phyloP scores from a whole-genome alignment of 2,113 vertebrate genomes.

The Egretta garzetta region DNA sequence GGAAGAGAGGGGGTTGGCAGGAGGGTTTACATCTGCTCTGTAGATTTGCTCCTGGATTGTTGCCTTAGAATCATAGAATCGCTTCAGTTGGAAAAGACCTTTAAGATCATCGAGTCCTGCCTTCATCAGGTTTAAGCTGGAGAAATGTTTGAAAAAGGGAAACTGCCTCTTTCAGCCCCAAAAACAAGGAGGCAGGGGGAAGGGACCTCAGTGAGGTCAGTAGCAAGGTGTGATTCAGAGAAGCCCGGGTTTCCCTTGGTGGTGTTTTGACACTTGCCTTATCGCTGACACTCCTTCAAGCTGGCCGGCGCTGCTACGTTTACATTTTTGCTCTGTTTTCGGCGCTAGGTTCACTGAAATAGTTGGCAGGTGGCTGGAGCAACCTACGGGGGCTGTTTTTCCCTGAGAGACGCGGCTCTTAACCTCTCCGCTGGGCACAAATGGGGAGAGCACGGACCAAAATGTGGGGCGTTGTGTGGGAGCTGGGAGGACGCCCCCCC shows the following conservation, averaged over 20 bases:
- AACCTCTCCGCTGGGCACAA: background rate
- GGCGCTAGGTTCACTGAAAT: background rate
- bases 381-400: background rate
- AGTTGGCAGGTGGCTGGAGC: background rate
- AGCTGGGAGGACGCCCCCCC: no score
- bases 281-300: background rate
- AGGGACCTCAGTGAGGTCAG: background rate
- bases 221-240: background rate
- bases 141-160: background rate
- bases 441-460: fast-evolving
- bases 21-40: background rate
- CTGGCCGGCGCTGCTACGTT: background rate
- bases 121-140: background rate
- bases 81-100: no score
- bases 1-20: background rate
- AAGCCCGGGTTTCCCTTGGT: background rate
- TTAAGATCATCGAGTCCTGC: no score
- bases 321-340: background rate
- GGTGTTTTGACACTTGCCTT: background rate
- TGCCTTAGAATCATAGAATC: no score
- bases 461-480: fast-evolving
- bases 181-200: no score
- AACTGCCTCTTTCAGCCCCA: background rate
- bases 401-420: background rate
- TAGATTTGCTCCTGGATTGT: background rate